Base-by-base conservation (phyloP, 2,888 invertebrate species). In the Trachelus tabidus region DNA sequence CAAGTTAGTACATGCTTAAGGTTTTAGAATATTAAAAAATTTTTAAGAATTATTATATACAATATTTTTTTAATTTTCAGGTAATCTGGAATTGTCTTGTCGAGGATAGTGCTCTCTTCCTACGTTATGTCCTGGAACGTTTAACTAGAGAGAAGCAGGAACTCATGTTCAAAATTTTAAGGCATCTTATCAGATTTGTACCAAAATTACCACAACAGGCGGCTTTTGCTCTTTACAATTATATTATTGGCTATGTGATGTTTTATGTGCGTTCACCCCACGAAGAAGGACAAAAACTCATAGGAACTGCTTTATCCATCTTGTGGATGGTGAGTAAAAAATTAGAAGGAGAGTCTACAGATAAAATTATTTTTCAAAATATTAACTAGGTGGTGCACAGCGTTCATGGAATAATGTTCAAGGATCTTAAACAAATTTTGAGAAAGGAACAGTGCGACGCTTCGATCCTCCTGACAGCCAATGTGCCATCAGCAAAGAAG, bases 371-470 rank as follows among this genome's bases (percentile, higher is more conserved):
- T 23, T 34, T 33, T 71, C 12, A 23, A 15, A 73, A 73, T 77
- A 75, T 73, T 80, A 92, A 92, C 15, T 87, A 97, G 97, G 96
- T 99, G 34, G 98, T 99, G 0, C 99, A 99, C 85, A 98, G 98
- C 90, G 99, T 99, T 0, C 98, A 99, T 89, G 99, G 99, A 31
- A 98, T 99, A 80, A 99, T 98, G 96, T 99, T 99, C 90, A 99
- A 99, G 92, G 99, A 99, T 92, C 93, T 99, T 34, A 99, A 99
- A 89, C 99, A 99, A 92, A 99, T 99, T 83, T 92, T 99, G 82
- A 94, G 99, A 77, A 99, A 99, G 90, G 99, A 99, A 90, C 99
- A 99, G 90, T 99, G 99, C 89, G 99, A 99, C 92, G 98, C 99
- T 0, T 98, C 98, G 0, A 97, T 99, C 87, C 93, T 99, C 82